Base-by-base conservation (phyloP, 2,113 vertebrate genomes). In the Chinchilla lanigera region DNA sequence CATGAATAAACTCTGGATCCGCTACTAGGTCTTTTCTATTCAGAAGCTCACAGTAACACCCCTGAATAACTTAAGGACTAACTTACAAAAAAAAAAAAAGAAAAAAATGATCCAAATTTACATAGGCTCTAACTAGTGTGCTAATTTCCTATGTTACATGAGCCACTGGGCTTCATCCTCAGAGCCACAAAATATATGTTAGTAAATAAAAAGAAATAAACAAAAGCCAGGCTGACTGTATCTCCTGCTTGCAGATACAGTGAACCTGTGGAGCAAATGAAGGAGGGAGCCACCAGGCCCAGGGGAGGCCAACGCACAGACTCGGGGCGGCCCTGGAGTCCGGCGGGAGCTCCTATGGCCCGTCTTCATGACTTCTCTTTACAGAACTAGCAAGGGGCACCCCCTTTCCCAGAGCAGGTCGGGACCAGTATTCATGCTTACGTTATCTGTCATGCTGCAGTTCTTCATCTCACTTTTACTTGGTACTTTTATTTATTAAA, bases 381-480 rank as follows among this genome's bases (percentile, higher is more conserved):
- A 63, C 13, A 61, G 28, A 41, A 16, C 41, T 19, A 24, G 7
- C 14, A 50, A 82, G 4, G 10, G 47, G 54, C 38, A 3, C 12
- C 50, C 33, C 35, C 14, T 67, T 11, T 28, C 16, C 47, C 0
- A 3, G 4, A 11, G 20, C 58, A 26, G 41, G 30, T 1, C 0
- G 56, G 54, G 22, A 17, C 12, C 60, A 20, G 20, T 7, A 19
- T 7, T 24, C 13, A 19, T 28, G 19, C 50, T 67, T 7, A 56
- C 17, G 26, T 35, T n/a, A 16, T 81, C 35, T 67, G 24, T 41
- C 26, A 10, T 22, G 7, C 35, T 41, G 16, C 38, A 47, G 17
- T n/a, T 3, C 14, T 67, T 80, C 35, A n/a, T 7, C 3, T 41
- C 47, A 67, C 6, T 13, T 20, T 75, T 75, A 73, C 5, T 35